These are phyloP conservation scores for Lacanobia oleracea DNA, from an alignment of 2,888 invertebrate species.

Conservation along the genomic window DNA sequence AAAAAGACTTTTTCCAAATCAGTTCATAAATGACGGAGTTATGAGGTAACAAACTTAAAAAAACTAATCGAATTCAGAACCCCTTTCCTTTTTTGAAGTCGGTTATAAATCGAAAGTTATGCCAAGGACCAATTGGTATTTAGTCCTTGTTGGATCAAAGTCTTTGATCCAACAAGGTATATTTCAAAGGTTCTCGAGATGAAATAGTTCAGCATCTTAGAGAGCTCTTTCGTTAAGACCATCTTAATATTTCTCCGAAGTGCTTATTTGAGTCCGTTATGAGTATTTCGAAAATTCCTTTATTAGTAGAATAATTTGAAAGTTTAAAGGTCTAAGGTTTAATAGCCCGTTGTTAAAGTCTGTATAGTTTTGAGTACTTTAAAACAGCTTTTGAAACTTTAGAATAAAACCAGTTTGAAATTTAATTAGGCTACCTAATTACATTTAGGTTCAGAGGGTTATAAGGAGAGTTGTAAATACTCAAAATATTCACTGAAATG, in stretches of 20 bases:
- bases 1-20: too few relatives aligned
- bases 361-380: constrained; percentile 43
- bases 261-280: neutral
- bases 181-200: constrained; percentile 18
- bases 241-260: constrained; percentile 15
- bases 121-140: constrained; percentile 8
- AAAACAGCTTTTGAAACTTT: constrained; percentile 29
- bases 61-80: too few relatives aligned
- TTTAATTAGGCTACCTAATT: constrained; percentile 25
- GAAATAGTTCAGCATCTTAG: constrained; percentile 33
- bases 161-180: constrained; percentile 11
- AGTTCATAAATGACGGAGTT: too few relatives aligned
- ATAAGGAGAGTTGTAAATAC: neutral
- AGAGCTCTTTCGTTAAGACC: constrained; percentile 14
- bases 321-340: constrained; percentile 29
- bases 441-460: neutral
- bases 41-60: too few relatives aligned
- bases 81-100: too few relatives aligned
- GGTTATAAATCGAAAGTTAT: neutral
- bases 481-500: neutral
- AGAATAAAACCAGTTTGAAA: constrained; percentile 8
- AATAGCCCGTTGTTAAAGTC: constrained; percentile 29
- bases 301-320: constrained; percentile 27
- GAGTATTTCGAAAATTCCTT: constrained; percentile 42
- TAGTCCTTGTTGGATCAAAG: constrained; percentile 16